These are phyloP conservation scores for Stenodera caucasica DNA, from an alignment of 2,888 invertebrate species.

Conservation along the genomic window DNA sequence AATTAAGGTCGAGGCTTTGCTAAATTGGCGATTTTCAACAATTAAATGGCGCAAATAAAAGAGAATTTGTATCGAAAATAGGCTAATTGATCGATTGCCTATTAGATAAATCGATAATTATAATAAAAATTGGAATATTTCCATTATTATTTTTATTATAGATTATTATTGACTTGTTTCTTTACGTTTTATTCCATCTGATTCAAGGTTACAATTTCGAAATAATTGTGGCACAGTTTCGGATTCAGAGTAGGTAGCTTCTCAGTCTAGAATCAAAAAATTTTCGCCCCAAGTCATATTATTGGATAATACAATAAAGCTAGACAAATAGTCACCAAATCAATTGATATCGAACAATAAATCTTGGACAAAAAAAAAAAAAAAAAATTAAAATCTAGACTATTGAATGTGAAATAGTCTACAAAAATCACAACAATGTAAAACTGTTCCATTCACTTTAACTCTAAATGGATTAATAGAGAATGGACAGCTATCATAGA, in stretches of 20 bases:
- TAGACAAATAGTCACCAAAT: conserved; percentile 1
- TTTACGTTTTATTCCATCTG: not conserved
- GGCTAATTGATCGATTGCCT: not conserved
- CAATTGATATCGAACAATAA: conserved; percentile 7
- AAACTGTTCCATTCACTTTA: conserved; percentile 26
- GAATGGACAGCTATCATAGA: conserved; percentile 21
- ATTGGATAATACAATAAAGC: not conserved
- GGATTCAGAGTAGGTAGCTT: conserved; percentile 16
- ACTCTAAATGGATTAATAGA: conserved; percentile 24
- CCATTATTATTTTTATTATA: not conserved
- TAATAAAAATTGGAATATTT: not conserved
- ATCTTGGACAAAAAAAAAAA: not conserved
- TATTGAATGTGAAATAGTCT: not conserved
- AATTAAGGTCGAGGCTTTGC: conserved; percentile 13
- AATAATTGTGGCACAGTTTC: conserved; percentile 20
- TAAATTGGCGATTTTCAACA: not conserved
- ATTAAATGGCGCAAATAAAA: not conserved
- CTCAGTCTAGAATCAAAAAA: not conserved
- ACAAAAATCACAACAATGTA: conserved; percentile 22
- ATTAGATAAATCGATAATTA: not conserved
- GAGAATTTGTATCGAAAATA: not conserved
- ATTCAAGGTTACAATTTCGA: conserved; percentile 14
- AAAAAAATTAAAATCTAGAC: not conserved
- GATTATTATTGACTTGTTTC: not conserved
- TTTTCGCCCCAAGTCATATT: not conserved